Evolutionary conservation across 2,888 invertebrate genomes (phyloP), one percentile per base, ranked within the genome.

Genomic region (Girardia tigrina): DNA sequence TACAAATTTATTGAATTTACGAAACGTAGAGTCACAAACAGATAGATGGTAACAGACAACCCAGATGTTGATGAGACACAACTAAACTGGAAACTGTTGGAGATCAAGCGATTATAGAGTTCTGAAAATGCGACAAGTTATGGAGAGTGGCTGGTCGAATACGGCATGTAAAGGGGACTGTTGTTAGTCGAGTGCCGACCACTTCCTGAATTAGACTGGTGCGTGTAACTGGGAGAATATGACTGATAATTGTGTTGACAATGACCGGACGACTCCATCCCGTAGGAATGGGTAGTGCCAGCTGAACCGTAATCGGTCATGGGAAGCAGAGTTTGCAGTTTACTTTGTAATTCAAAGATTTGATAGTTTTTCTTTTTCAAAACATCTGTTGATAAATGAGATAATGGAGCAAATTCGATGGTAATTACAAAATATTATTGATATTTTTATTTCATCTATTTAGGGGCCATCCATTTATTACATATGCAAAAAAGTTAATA

Each of bases 1-100:
- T 56, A 56, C 56, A 56, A 56, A 56, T 56, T 56, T 56, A 56
- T 56, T 56, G 56, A 56, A 56, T 56, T 56, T n/a, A 56, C 56
- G 56, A 56, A 56, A 56, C 56, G 4, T 4, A 56, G 56, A 56
- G n/a, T 4, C 56, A 4, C n/a, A 56, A 56, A 56, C 56, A 56
- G 56, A 56, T n/a, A 56, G 56, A 56, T 56, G 56, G 56, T 56
- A 56, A 56, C 4, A 56, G n/a, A n/a, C 16, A 56, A 4, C n/a
- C 56, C 56, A 56, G 4, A 56, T 56, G 56, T 56, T 56, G 8
- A 56, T 56, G 8, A 56, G n/a, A n/a, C 4, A n/a, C 56, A 56
- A 56, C 56, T 56, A 56, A 56, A 56, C 56, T 56, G 56, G 56
- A 56, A 12, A 56, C n/a, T 12, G 56, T 56, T n/a, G 56, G 56